phyloP scores from a whole-genome alignment of 2,797 vertebrate genomes.

The Smutsia gigantea region DNA sequence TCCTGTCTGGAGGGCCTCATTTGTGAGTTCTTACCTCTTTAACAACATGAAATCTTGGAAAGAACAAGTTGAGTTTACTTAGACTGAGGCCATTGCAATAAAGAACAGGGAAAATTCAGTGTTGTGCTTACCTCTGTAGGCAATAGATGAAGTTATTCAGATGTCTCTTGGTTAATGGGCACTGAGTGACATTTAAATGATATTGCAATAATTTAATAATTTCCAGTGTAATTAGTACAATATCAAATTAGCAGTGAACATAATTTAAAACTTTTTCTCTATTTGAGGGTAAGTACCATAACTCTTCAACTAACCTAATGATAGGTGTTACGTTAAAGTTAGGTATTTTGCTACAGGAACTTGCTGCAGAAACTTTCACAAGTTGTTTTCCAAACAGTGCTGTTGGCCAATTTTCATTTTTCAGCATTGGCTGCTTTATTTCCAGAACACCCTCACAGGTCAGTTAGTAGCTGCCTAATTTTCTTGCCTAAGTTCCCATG shows the following conservation, averaged over 20 bases:
- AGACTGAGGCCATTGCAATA: neutral
- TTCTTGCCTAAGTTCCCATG: too few species aligned
- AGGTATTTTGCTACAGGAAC: neutral
- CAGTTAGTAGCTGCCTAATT: neutral
- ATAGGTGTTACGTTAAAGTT: neutral
- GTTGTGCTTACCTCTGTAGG: slow-evolving; percentile 11
- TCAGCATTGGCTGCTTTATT: neutral
- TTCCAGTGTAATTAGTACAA: slow-evolving; percentile 28
- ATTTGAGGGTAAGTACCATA: neutral
- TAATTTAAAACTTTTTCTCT: slow-evolving; percentile 30
- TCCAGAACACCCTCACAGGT: neutral
- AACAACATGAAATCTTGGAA: slow-evolving; percentile 32
- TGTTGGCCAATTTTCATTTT: neutral
- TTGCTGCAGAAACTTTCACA: neutral
- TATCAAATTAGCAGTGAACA: neutral
- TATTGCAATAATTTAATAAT: slow-evolving; percentile 19
- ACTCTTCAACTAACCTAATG: neutral
- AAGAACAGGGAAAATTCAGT: neutral
- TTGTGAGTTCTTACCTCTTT: slow-evolving; percentile 42
- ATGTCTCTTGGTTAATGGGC: neutral
- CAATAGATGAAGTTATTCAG: neutral
- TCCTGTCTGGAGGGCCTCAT: slow-evolving; percentile 50
- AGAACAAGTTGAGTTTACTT: slow-evolving; percentile 54
- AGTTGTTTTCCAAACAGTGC: neutral
- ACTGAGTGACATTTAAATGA: slow-evolving; percentile 42